Conservation (phyloP, 2,888 invertebrate species). For the Tricholauxania praeusta region DNA sequence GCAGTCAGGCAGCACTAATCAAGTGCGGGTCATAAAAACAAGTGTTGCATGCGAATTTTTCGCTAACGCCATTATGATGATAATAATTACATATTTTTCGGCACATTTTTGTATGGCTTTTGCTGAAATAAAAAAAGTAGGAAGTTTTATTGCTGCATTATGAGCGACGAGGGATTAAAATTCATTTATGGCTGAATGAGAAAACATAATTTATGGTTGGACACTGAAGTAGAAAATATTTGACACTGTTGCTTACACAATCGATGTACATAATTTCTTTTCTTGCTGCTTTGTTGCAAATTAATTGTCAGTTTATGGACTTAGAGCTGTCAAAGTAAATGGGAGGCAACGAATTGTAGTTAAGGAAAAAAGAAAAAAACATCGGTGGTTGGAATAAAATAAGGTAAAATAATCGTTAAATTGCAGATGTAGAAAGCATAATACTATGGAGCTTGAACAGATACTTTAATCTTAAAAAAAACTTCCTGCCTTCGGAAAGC, state of each 20-base stretch:
- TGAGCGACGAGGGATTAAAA: slow-evolving; percentile 31
- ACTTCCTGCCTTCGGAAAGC: no score
- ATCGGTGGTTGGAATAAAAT: no score
- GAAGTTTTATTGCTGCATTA: slow-evolving; percentile 28
- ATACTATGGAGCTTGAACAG: no score
- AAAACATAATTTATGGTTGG: slow-evolving; percentile 17
- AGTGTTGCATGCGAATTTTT: not conserved
- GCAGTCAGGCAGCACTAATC: slow-evolving; percentile 9
- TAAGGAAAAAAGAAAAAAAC: not conserved
- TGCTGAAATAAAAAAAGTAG: not conserved
- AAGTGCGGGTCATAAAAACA: slow-evolving; percentile 12
- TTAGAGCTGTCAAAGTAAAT: slow-evolving; percentile 22
- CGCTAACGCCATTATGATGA: slow-evolving; percentile 2
- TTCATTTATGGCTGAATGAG: slow-evolving; percentile 12
- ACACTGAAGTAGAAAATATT: slow-evolving; percentile 2
- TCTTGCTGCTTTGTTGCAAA: slow-evolving; percentile 5
- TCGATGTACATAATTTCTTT: not conserved
- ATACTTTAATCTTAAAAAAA: no score
- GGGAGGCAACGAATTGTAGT: slow-evolving; percentile 13
- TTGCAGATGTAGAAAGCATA: no score
- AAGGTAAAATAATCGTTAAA: no score
- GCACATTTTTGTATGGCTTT: slow-evolving; percentile 6
- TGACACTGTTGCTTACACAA: not conserved
- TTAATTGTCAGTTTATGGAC: slow-evolving; percentile 28
- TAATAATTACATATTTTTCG: slow-evolving; percentile 21